Evolutionary conservation across 2,888 invertebrate species (phyloP).

Genomic region (Parnassius orleans): DNA sequence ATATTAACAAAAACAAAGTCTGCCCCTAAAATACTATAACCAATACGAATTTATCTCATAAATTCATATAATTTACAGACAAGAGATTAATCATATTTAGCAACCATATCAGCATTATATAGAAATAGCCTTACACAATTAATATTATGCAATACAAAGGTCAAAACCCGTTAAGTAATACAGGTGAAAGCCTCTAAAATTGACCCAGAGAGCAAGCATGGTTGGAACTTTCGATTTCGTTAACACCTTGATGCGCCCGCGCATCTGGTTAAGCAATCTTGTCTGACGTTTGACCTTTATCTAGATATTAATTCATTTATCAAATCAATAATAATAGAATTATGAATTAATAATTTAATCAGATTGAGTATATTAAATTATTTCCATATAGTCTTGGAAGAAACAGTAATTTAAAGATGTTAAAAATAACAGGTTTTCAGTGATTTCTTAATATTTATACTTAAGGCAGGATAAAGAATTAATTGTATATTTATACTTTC

Average conservation of each 20-base stretch:
- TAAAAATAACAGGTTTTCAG: too few species aligned
- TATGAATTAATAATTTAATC: too few species aligned
- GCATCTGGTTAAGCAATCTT: slow-evolving; percentile 35
- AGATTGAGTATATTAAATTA: too few species aligned
- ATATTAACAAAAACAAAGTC: too few species aligned
- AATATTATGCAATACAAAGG: slow-evolving; percentile 53
- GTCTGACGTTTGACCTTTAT: slow-evolving; percentile 54
- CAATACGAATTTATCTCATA: too few species aligned
- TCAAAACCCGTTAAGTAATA: slow-evolving; percentile 63
- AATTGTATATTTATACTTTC: too few species aligned
- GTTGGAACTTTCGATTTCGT: slow-evolving; percentile 65
- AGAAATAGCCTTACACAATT: slow-evolving; percentile 38
- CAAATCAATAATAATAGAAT: neutral
- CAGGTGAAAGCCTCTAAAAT: slow-evolving; percentile 59
- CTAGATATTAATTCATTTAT: slow-evolving; percentile 25
- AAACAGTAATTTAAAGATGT: too few species aligned
- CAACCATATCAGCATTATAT: slow-evolving; percentile 1
- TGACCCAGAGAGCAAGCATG: slow-evolving; percentile 49
- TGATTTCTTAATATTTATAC: too few species aligned
- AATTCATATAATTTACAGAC: too few species aligned
- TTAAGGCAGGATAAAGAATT: too few species aligned
- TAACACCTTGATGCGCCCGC: slow-evolving; percentile 33
- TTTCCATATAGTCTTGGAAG: too few species aligned
- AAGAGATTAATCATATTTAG: slow-evolving; percentile 27
- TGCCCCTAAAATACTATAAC: too few species aligned